A percentile compares a stretch with the other conserved stretches of the same genome.
Evolutionary conservation across 2,888 invertebrate genomes (phyloP).

Genomic region (Nephrotoma appendiculata): DNA sequence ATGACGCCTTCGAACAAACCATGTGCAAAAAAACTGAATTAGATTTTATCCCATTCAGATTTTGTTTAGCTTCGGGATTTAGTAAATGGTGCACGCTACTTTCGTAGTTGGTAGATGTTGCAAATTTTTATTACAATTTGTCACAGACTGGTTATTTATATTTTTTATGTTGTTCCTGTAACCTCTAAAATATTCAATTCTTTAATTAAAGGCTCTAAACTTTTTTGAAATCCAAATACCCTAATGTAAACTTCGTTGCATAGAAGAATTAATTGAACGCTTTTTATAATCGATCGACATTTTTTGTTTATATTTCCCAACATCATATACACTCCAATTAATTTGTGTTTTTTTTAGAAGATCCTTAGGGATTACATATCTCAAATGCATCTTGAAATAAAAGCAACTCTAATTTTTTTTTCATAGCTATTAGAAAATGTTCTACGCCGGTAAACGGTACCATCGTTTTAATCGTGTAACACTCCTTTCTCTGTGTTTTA

Average conservation of each 20-base stretch:
- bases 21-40: conserved; percentile 12
- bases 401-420: neutral
- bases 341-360: too few relatives aligned
- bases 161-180: neutral
- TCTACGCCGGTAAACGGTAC: neutral
- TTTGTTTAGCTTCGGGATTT: neutral
- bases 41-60: conserved; percentile 15
- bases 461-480: neutral
- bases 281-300: neutral
- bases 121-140: neutral
- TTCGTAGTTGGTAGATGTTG: neutral
- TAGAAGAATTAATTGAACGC: neutral
- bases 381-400: too few relatives aligned
- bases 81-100: neutral
- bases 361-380: too few relatives aligned
- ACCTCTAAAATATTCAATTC: neutral
- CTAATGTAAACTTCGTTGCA: neutral
- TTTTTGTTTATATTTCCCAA: too few relatives aligned
- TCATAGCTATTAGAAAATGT: neutral
- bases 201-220: neutral
- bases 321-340: too few relatives aligned
- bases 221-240: neutral
- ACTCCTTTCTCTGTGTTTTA: neutral
- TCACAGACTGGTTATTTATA: neutral
- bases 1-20: neutral